These are phyloP conservation scores for Otus sunia DNA, from an alignment of 2,113 vertebrate species.

Conservation along the genomic window DNA sequence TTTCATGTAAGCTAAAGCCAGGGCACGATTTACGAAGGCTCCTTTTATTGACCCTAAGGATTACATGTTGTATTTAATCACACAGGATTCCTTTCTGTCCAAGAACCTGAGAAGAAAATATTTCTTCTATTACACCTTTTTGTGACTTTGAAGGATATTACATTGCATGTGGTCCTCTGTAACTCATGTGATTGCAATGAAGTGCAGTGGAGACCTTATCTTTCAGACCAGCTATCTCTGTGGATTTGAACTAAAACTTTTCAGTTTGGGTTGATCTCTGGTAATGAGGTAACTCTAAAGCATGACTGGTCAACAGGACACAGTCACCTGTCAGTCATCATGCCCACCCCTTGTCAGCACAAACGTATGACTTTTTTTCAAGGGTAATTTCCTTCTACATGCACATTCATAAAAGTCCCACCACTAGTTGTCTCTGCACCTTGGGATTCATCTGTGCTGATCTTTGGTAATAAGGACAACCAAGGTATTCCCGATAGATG, in stretches of 20 bases:
- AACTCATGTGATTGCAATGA: neutral
- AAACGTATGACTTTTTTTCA: neutral
- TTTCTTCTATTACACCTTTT: neutral
- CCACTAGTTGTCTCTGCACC: neutral
- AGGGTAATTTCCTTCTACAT: neutral
- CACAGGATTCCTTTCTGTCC: neutral
- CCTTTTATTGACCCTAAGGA: neutral
- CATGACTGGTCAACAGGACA: neutral
- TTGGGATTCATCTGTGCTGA: neutral
- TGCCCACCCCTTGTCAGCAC: neutral
- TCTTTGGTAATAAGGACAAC: neutral
- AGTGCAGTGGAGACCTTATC: neutral
- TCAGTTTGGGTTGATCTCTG: neutral
- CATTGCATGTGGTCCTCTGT: neutral
- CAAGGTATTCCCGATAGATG: neutral
- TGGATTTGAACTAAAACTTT: neutral
- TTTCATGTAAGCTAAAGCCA: neutral
- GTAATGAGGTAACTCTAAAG: neutral
- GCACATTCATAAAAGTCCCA: fast-evolving
- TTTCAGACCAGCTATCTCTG: neutral
- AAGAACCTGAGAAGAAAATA: neutral
- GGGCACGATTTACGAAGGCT: neutral
- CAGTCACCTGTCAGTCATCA: fast-evolving
- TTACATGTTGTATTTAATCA: neutral
- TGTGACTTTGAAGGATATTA: neutral